Evolutionary conservation across 1,140 invertebrate species (phyloP).

Genomic region (Potamilus streckersoni): DNA sequence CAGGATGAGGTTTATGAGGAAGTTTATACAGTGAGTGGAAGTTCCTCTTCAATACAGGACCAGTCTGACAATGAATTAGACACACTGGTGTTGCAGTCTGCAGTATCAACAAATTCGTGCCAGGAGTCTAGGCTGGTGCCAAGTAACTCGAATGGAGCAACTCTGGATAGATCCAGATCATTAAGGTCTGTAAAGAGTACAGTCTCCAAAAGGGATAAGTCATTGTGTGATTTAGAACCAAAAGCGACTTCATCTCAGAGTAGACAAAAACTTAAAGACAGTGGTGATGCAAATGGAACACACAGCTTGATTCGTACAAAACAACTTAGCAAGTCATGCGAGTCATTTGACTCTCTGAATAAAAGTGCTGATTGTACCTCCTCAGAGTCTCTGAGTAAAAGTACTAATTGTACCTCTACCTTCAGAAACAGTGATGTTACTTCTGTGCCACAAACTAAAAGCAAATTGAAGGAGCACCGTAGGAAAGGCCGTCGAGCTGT

Average conservation of each 20-base stretch:
- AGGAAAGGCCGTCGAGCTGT: constrained; percentile 48
- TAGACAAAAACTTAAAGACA: no score
- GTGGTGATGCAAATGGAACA: constrained; percentile 6
- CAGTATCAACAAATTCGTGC: constrained; percentile 7
- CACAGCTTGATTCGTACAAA: constrained; percentile 29
- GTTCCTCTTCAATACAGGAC: constrained; percentile 30
- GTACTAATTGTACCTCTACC: background rate
- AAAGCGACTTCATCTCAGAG: no score
- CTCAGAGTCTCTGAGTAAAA: constrained; percentile 3
- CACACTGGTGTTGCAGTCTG: constrained; percentile 17
- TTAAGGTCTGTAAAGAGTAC: constrained; percentile 18
- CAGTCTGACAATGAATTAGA: constrained; percentile 42
- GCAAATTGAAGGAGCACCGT: constrained; percentile 50
- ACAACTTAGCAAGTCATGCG: constrained; percentile 37
- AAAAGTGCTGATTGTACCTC: constrained; percentile 8
- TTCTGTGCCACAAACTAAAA: constrained; percentile 32
- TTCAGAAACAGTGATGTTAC: background rate
- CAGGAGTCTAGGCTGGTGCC: constrained; percentile 1
- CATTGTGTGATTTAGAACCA: background rate
- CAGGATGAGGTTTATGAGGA: constrained; percentile 55
- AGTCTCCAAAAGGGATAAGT: constrained; percentile 15
- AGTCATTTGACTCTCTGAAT: constrained; percentile 34
- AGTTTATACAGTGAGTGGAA: constrained; percentile 53
- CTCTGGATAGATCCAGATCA: constrained; percentile 34
- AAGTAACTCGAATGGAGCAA: background rate